Evolutionary conservation across 2,888 invertebrate species (phyloP).

Genomic region (Elmis aenea): DNA sequence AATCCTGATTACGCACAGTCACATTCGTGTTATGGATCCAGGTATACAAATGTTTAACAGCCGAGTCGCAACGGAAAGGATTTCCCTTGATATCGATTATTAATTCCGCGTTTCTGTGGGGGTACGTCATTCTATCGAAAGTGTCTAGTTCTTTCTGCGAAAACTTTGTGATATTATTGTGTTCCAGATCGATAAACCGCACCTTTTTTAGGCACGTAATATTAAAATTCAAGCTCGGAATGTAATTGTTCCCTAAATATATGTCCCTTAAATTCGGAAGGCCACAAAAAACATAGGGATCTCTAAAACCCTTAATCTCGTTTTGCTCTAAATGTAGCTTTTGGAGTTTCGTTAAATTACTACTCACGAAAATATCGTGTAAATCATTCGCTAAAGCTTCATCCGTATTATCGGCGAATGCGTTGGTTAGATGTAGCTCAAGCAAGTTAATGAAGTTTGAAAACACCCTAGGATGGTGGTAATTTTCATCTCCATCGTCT

Average conservation of each 20-base stretch:
- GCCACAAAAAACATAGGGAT: conserved; percentile 65
- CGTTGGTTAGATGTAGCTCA: conserved; percentile 67
- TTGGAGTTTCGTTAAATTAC: conserved; percentile 59
- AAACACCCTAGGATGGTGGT: conserved; percentile 63
- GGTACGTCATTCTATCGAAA: conserved; percentile 53
- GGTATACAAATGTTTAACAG: conserved; percentile 54
- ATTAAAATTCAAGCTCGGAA: conserved; percentile 60
- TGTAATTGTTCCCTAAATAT: conserved; percentile 62
- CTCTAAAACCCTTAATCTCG: conserved; percentile 62
- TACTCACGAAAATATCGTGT: conserved; percentile 67
- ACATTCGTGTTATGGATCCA: conserved; percentile 63
- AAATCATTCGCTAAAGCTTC: conserved; percentile 59
- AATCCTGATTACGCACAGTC: conserved; percentile 53
- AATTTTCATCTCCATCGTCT: conserved; percentile 49
- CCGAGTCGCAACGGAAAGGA: conserved; percentile 66
- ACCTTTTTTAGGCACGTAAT: conserved; percentile 61
- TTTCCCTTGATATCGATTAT: conserved; percentile 62
- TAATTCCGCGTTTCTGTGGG: conserved; percentile 47
- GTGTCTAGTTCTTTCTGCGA: conserved; percentile 52
- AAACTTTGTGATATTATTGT: conserved; percentile 59
- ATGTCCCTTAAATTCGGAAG: conserved; percentile 62
- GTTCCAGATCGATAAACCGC: conserved; percentile 63
- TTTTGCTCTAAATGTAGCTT: conserved; percentile 74
- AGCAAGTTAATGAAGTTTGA: conserved; percentile 65
- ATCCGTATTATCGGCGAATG: conserved; percentile 62